These are phyloP conservation scores for Sipha maydis DNA, from an alignment of 2,888 invertebrate species.

Conservation along the genomic window DNA sequence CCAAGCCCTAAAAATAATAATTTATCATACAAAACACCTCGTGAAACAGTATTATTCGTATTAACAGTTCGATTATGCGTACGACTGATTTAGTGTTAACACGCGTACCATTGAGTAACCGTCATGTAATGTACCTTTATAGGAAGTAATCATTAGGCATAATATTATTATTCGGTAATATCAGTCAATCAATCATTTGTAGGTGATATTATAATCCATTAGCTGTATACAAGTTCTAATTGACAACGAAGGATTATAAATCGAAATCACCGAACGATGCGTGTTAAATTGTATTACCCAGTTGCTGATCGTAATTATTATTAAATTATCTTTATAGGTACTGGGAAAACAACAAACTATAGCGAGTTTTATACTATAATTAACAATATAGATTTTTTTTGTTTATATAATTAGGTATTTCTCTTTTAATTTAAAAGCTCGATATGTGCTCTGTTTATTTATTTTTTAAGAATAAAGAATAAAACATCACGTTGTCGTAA, in stretches of 20 bases:
- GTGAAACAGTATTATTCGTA: background rate
- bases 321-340: too few species aligned
- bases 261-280: background rate
- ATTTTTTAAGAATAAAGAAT: background rate
- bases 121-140: background rate
- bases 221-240: background rate
- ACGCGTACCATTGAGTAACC: background rate
- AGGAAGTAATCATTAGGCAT: background rate
- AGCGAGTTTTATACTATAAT: background rate
- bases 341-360: too few species aligned
- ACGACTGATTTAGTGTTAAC: background rate
- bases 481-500: background rate
- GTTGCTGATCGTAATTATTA: background rate
- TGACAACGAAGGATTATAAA: slow-evolving; percentile 8
- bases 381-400: too few species aligned
- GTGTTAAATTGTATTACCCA: background rate
- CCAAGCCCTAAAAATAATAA: too few species aligned
- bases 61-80: background rate
- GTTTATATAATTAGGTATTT: too few species aligned
- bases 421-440: too few species aligned
- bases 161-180: background rate
- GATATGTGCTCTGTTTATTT: background rate
- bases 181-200: background rate
- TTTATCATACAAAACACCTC: too few species aligned
- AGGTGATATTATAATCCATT: background rate